Conservation (phyloP, 2,888 invertebrate species). For the Lamellibrachia columna region DNA sequence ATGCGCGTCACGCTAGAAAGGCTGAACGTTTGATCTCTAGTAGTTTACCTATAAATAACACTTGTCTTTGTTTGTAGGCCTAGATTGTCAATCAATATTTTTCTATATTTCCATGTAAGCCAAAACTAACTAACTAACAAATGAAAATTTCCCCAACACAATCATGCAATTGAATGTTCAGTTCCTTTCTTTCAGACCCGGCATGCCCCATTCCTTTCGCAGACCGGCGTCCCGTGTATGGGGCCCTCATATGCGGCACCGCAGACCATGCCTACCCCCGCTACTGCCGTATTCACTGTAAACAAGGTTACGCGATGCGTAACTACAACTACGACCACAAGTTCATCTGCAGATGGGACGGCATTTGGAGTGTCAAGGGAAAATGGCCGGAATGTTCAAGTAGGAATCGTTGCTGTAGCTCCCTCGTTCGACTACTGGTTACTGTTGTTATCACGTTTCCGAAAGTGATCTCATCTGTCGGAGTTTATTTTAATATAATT, state of each 20-base stretch:
- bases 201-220: constrained; percentile 22
- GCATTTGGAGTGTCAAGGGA: constrained; percentile 24
- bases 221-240: constrained; percentile 27
- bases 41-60: too few species aligned
- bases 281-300: constrained; percentile 28
- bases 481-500: background rate
- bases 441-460: background rate
- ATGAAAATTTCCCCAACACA: background rate
- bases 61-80: too few species aligned
- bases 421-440: background rate
- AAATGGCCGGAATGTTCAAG: constrained; percentile 32
- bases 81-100: too few species aligned
- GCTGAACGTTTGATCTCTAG: too few species aligned
- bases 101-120: too few species aligned
- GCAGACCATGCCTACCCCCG: background rate
- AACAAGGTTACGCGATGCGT: constrained; percentile 22
- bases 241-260: constrained; percentile 32
- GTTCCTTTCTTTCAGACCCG: constrained; percentile 17
- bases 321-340: constrained; percentile 19
- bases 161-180: background rate
- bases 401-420: background rate
- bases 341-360: constrained; percentile 32
- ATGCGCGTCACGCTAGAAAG: too few species aligned
- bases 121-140: background rate
- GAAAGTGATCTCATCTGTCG: background rate